Evolutionary conservation across 2,888 invertebrate genomes (phyloP), one percentile per base, ranked within the genome.

Genomic region (Alloplasta piceator): DNA sequence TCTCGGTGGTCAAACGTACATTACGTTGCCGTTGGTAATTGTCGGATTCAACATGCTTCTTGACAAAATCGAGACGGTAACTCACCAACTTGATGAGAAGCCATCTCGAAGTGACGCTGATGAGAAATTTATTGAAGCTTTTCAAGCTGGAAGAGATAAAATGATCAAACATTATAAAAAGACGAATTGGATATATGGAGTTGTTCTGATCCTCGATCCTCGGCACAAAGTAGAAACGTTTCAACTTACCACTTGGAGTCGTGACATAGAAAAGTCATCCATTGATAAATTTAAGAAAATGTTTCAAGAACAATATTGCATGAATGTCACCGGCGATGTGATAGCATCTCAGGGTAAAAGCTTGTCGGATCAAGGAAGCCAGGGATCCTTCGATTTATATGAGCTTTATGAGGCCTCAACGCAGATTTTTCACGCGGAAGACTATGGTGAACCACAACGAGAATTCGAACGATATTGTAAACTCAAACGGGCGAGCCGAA

Each of bases 161-260:
- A 60, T 81, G 7, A n/a, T 78, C 4, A 74, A 78, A 38, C 74
- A 81, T 58, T 78, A 78, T 43, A n/a, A 50, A 12, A 81, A 81
- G 58, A 82, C 74, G 38, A 83, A 85, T 46, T 85, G 83, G 84
- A 82, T 85, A 7, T 84, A 85, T 46, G 80, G 84, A 60, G 68
- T 76, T 60, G 78, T 73, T 12, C 75, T 86, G 10, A 84, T 83
- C n/a, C 74, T 85, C 39, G 84, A 85, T 72, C 84, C 83, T 38
- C 80, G 84, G 9, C 81, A 86, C 50, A 85, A 82, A 77, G 56
- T 79, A 2, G 78, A 82, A 64, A 84, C 81, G 12, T 85, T 86
- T 67, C 52, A 60, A 26, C 26, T 61, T 12, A 84, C 84, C 16
- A 26, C 60, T 55, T 83, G 83, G 83, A 80, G 83, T 39, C 14